These are phyloP conservation scores for Baryphthengus martii DNA, from an alignment of 2,113 vertebrate species.

Conservation along the genomic window DNA sequence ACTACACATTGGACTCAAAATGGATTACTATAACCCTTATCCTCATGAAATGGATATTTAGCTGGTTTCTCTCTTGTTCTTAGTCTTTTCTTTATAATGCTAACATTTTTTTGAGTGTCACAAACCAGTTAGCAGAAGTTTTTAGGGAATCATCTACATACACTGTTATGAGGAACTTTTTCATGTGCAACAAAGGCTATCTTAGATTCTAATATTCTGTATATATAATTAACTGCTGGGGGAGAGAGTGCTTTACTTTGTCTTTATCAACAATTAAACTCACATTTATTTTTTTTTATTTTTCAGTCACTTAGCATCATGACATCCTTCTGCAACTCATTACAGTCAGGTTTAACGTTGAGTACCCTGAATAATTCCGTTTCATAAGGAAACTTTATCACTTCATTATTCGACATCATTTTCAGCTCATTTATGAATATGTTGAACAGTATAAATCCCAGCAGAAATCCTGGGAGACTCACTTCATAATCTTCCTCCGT, in stretches of 20 bases:
- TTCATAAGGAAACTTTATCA: neutral
- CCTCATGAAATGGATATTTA: neutral
- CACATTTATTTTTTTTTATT: neutral
- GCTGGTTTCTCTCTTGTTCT: neutral
- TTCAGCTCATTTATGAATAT: neutral
- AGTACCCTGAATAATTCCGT: neutral
- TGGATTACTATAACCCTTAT: neutral
- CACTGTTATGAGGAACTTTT: neutral
- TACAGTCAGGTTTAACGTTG: neutral
- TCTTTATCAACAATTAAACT: neutral
- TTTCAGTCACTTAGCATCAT: neutral
- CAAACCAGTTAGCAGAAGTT: neutral
- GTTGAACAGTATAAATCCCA: neutral
- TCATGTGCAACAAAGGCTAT: neutral
- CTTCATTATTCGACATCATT: neutral
- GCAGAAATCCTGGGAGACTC: neutral
- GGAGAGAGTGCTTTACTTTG: neutral
- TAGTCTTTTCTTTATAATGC: neutral
- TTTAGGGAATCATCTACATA: neutral
- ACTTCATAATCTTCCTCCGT: neutral
- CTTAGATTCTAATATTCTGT: neutral
- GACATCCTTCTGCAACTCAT: neutral
- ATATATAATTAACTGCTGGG: neutral
- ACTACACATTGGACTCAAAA: neutral
- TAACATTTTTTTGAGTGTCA: neutral